phyloP scores from a whole-genome alignment of 2,797 vertebrate genomes.

The Strix occidentalis region DNA sequence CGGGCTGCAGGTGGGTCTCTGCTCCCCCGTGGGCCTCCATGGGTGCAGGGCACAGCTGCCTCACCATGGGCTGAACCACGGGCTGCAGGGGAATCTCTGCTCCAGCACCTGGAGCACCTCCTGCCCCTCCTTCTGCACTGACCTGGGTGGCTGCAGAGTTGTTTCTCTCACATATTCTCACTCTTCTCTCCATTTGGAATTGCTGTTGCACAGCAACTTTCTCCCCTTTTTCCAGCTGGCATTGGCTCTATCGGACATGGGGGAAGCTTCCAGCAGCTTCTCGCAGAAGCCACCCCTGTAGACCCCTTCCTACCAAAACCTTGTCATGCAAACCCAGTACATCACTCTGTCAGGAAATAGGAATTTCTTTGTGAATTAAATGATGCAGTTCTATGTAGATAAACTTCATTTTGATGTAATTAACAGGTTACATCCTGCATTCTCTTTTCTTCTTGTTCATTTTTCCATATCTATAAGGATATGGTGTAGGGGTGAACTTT shows the following conservation, averaged over 20 bases:
- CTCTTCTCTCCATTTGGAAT: no score
- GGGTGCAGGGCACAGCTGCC: no score
- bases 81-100: not conserved
- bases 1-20: not conserved
- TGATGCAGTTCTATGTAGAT: not conserved
- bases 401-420: not conserved
- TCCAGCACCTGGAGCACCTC: not conserved
- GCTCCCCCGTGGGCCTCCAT: not conserved
- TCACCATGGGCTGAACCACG: not conserved
- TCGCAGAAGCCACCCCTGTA: no score
- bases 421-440: not conserved
- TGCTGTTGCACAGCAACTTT: no score
- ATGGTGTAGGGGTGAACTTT: no score
- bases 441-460: not conserved
- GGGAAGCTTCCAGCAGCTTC: no score
- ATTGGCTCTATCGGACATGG: no score
- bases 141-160: not conserved
- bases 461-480: not conserved
- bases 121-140: not conserved
- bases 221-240: no score
- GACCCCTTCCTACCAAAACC: not conserved
- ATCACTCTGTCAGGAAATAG: not conserved
- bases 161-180: not conserved
- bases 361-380: not conserved
- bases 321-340: not conserved